Evolutionary conservation across 1,140 invertebrate species (phyloP), one percentile per base, ranked within the genome.

Genomic region (Cylas formicarius): DNA sequence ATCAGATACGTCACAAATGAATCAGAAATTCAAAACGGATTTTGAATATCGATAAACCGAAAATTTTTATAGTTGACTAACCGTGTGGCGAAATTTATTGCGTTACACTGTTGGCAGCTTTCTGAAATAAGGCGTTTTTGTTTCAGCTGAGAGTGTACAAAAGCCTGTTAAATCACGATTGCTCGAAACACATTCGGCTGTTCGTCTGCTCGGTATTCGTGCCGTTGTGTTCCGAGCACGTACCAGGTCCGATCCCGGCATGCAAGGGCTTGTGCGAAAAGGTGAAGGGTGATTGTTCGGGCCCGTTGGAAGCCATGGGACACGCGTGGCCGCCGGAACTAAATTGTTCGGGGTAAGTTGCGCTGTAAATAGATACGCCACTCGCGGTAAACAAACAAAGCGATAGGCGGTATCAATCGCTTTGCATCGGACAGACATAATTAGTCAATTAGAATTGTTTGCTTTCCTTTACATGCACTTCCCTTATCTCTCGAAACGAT

Each of bases 131-230:
- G 22, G 29, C 40, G 20, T 5, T 43, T 57, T 68, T 60, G 23
- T 74, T 80, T 16, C 75, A 82, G 73, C 73, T 88, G 54, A 67
- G 80, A 55, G 76, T 78, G 8, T 90, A 88, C 68, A 79, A 81
- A 48, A 81, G 82, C 8, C 70, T 91, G 31, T 78, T 92, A 22
- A 74, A 84, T 51, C 87, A 86, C 59, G 81, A 86, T n/a, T 95
- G 91, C 63, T 90, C 89, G 6, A 71, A 77, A 26, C 82, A 90
- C 53, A 77, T 92, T 7, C 77, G 83, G 52, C 87, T 94, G 60
- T 88, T 96, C 66, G 74, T 96, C 20, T 96, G 91, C 69, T 87
- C 89, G 19, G 86, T 90, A 6, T 90, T 92, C 62, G 84, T 88
- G 10, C 91, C 91, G 22, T 84, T 95, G 68, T 96, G 91, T 69